Percentiles rank a stretch among this genome's conserved stretches.
Evolutionary conservation across 2,888 invertebrate species (phyloP).

Genomic region (Xestoiulus laeticollis): DNA sequence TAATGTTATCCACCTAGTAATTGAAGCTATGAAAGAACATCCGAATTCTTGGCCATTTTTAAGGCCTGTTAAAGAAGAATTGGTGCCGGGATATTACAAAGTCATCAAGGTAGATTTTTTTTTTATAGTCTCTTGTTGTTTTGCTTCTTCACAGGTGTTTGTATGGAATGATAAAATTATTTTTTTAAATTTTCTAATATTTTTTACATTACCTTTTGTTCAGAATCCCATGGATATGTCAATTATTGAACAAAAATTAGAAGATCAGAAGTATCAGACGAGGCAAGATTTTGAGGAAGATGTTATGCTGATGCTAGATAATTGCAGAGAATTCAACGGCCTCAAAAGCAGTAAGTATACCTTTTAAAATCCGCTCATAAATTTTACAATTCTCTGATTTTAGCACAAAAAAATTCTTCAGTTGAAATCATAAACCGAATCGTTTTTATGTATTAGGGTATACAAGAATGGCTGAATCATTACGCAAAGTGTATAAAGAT

Average conservation of each 20-base stretch:
- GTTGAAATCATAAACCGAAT: too few species aligned
- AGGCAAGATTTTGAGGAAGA: conserved; percentile 85
- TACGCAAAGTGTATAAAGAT: not conserved
- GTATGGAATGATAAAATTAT: too few species aligned
- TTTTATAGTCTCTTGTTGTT: too few species aligned
- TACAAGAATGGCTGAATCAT: not conserved
- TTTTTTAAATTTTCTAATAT: not conserved
- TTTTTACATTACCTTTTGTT: not conserved
- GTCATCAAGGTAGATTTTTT: not conserved
- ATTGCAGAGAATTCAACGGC: conserved; percentile 91
- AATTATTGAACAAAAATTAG: conserved; percentile 86
- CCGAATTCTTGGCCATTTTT: conserved; percentile 41
- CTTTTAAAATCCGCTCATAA: not conserved
- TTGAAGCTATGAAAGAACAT: conserved; percentile 47
- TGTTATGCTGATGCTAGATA: conserved; percentile 90
- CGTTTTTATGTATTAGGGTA: not conserved
- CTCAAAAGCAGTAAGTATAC: conserved; percentile 81
- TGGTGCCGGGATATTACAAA: not conserved
- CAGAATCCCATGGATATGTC: conserved; percentile 82
- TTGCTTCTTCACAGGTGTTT: too few species aligned
- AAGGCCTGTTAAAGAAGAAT: not conserved
- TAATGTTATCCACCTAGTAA: not conserved
- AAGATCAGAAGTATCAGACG: conserved; percentile 80
- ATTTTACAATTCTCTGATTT: not conserved
- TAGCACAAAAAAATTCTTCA: not conserved